Conservation (phyloP, 1,140 invertebrate species). For the Plutomurus gul region DNA sequence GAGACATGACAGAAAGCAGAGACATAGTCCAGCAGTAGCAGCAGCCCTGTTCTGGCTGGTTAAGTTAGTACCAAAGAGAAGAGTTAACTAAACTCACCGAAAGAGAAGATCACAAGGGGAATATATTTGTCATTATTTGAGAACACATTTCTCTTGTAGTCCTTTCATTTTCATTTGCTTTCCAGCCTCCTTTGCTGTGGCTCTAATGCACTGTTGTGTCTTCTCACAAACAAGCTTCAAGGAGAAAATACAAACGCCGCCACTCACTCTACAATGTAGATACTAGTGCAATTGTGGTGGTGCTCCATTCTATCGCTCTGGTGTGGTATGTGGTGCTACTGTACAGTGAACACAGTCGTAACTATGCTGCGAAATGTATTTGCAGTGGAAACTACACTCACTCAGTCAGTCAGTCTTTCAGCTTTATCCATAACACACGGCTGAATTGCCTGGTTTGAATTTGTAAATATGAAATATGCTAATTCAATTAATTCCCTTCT, state of each 20-base stretch:
- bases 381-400: neutral
- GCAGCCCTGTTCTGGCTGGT: neutral
- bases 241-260: neutral
- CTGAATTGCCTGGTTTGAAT: conserved; percentile 21
- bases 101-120: conserved; percentile 25
- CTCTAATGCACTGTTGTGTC: neutral
- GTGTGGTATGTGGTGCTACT: no score
- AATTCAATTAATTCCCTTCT: conserved; percentile 22
- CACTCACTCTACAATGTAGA: no score
- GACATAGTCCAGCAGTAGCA: neutral
- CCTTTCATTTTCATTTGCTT: conserved; percentile 4
- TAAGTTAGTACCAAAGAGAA: conserved; percentile 1
- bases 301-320: no score
- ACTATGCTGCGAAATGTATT: neutral
- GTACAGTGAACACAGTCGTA: no score
- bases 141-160: conserved; percentile 10
- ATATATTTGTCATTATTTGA: conserved; percentile 28
- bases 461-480: conserved; percentile 35
- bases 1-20: conserved; percentile 10
- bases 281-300: no score
- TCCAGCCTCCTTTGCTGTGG: neutral
- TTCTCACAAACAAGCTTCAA: neutral
- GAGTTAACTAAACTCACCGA: conserved; percentile 23
- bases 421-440: conserved; percentile 6
- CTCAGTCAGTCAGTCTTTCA: neutral